Conservation (phyloP, 2,888 invertebrate species). For the Frankliniella fusca region DNA sequence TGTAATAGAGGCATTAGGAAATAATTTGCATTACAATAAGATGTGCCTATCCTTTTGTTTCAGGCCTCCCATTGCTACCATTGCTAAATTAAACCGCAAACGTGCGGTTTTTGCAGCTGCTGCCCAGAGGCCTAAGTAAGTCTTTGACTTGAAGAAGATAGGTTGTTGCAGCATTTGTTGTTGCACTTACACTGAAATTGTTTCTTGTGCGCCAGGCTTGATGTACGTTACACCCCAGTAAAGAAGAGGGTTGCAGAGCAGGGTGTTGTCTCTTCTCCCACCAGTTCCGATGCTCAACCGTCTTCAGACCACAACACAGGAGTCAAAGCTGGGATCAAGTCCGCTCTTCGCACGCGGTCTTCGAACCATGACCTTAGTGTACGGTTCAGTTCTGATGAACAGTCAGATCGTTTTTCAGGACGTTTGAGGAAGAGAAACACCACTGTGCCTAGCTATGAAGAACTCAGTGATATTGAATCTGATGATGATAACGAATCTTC, state of each 20-base stretch:
- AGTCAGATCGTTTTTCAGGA: neutral
- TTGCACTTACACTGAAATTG: neutral
- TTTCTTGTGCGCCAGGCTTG: neutral
- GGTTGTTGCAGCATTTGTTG: neutral
- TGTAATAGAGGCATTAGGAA: neutral
- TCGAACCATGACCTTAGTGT: neutral
- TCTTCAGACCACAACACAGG: neutral
- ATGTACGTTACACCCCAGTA: neutral
- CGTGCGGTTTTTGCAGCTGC: neutral
- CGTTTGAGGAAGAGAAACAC: neutral
- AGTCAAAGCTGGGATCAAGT: neutral
- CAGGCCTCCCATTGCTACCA: neutral
- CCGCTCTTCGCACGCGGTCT: neutral
- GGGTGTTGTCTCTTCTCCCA: neutral
- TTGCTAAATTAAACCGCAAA: neutral
- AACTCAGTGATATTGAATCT: slow-evolving; percentile 14
- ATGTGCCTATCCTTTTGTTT: neutral
- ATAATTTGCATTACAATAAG: neutral
- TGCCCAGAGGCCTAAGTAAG: neutral
- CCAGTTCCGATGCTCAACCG: neutral
- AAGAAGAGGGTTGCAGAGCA: neutral
- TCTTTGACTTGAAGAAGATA: neutral
- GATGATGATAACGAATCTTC: neutral
- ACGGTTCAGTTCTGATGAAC: neutral
- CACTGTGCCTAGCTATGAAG: neutral